These are phyloP conservation scores for Diarsia dahlii DNA, from an alignment of 2,888 invertebrate genomes.

Conservation along the genomic window DNA sequence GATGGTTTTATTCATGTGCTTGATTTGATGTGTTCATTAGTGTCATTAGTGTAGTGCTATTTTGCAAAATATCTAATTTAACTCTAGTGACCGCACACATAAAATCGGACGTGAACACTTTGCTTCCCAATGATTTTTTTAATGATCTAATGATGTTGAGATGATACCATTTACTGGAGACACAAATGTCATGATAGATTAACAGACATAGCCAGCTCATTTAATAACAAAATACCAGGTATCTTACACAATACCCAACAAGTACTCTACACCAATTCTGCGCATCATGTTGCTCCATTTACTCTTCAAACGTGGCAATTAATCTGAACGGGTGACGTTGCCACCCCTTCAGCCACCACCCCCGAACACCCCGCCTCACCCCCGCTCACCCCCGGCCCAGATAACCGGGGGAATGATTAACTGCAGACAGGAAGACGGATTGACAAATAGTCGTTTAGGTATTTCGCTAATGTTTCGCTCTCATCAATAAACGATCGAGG, in stretches of 20 bases:
- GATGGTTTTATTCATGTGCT: not conserved
- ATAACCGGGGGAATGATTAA: constrained; percentile 89
- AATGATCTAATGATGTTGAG: not conserved
- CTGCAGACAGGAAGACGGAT: constrained; percentile 89
- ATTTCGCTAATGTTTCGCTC: constrained; percentile 88
- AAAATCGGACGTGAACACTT: not conserved
- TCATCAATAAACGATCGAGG: constrained; percentile 87
- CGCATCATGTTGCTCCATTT: constrained; percentile 80
- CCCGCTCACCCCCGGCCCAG: constrained; percentile 71
- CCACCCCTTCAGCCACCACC: constrained; percentile 66
- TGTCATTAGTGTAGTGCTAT: not conserved
- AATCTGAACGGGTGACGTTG: constrained; percentile 87
- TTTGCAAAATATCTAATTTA: not conserved
- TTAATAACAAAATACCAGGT: constrained; percentile 46
- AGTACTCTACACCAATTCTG: constrained; percentile 73
- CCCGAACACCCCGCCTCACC: constrained; percentile 64
- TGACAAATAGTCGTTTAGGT: constrained; percentile 90
- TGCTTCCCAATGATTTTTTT: not conserved
- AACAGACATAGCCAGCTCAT: not conserved
- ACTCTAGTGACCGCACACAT: not conserved
- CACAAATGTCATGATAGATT: not conserved
- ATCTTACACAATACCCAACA: constrained; percentile 32
- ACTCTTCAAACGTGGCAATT: constrained; percentile 87
- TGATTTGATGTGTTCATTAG: not conserved
- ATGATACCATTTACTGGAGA: not conserved